Evolutionary conservation across 2,888 invertebrate genomes (phyloP), one percentile per base, ranked within the genome.

Genomic region (Tetranychus piercei): DNA sequence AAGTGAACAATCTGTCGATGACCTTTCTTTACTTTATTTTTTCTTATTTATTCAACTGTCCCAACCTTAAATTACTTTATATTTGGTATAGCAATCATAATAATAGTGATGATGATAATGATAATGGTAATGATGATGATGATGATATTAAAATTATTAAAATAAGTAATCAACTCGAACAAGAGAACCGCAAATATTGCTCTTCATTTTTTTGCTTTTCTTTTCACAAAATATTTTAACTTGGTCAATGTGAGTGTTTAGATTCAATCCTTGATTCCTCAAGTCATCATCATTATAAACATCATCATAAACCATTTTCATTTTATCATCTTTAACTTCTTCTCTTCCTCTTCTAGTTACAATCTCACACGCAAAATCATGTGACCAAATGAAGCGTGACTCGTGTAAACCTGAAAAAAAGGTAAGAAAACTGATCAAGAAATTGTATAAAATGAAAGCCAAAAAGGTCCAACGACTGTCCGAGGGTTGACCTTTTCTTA

Each of bases 331-430:
- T 15, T 15, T 55, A 55, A 55, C 55, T 15, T 55, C 55, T 15
- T 55, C 55, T 55, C 55, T 55, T 55, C 55, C 55, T 55, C 55
- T 15, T 55, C 55, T 55, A 15, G 55, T 55, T 55, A 55, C 55
- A 55, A 55, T 55, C 55, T 55, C 55, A 55, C 55, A 55, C 55
- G 55, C 55, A 55, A 55, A 55, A 55, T 55, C 55, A 55, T 55
- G 15, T 55, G 55, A 15, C 55, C 55, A 55, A 55, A 55, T 55
- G 55, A 55, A 55, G 55, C 55, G 55, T 55, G 55, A 55, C 55
- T 15, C 55, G 15, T 9, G 55, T 55, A 55, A 55, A 55, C 34
- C 34, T 34, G 34, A 34, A 34, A 34, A 34, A 34, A 34, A 34
- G 34, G 34, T 34, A 34, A 34, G 34, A 34, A 34, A 34, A 34